Conservation (phyloP, 2,113 vertebrate genomes). For the Perccottus glenii region DNA sequence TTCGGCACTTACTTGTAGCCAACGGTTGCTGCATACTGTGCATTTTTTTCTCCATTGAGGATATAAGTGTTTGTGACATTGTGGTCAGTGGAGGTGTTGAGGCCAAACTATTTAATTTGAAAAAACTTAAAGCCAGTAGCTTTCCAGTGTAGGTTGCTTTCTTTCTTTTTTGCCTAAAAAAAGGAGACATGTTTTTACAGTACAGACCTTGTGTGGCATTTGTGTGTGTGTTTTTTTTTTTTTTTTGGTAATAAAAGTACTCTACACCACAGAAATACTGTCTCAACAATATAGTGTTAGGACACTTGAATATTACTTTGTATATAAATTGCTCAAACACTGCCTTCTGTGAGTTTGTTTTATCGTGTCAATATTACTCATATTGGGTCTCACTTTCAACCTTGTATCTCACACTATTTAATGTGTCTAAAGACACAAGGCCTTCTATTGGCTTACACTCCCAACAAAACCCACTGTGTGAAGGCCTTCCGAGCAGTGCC, state of each 20-base stretch:
- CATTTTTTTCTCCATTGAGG: slow-evolving; percentile 37
- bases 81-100: slow-evolving; percentile 67
- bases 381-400: background rate
- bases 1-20: slow-evolving; percentile 53
- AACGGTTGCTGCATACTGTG: slow-evolving; percentile 43
- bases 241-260: slow-evolving; percentile 41
- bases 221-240: no score
- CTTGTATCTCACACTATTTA: slow-evolving; percentile 7
- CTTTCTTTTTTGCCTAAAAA: slow-evolving; percentile 39
- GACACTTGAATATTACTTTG: no score
- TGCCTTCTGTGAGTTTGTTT: no score
- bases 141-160: slow-evolving; percentile 57
- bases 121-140: slow-evolving; percentile 62
- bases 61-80: slow-evolving; percentile 74
- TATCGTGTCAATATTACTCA: no score
- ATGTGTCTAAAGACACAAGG: slow-evolving; percentile 3
- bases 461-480: slow-evolving; percentile 64
- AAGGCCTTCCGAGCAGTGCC: slow-evolving; percentile 73
- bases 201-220: slow-evolving; percentile 60
- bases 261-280: slow-evolving; percentile 31
- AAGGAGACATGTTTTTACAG: slow-evolving; percentile 29
- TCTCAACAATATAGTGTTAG: background rate
- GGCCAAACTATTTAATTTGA: slow-evolving; percentile 70
- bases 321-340: no score
- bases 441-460: slow-evolving; percentile 12